Conservation (phyloP, 2,113 vertebrate genomes). For the Pachycephala philippinensis region DNA sequence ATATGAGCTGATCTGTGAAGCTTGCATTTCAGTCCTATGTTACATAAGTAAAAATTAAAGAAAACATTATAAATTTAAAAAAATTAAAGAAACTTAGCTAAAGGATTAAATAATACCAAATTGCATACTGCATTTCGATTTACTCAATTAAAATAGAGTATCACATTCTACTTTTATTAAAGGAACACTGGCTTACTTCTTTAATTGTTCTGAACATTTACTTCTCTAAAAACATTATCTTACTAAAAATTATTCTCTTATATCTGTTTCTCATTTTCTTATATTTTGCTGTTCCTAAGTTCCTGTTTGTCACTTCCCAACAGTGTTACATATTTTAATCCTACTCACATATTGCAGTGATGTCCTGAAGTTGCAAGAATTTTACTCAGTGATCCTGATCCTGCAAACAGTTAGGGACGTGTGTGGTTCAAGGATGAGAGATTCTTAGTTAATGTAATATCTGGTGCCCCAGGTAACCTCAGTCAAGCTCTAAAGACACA, state of each 20-base stretch:
- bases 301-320: neutral
- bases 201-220: neutral
- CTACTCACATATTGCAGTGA: neutral
- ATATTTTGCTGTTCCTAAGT: neutral
- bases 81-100: neutral
- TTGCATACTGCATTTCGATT: neutral
- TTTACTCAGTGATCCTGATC: neutral
- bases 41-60: neutral
- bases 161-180: conserved; percentile 33
- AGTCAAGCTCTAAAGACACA: neutral
- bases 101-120: conserved; percentile 23
- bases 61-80: conserved; percentile 6
- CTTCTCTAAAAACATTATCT: neutral
- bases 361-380: neutral
- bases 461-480: neutral
- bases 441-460: neutral
- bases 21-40: neutral
- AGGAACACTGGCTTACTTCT: neutral
- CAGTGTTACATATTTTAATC: neutral
- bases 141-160: neutral
- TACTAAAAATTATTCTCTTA: neutral
- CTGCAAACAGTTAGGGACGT: neutral
- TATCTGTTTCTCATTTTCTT: neutral
- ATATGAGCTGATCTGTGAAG: neutral
- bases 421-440: neutral